Conservation (phyloP, 2,888 invertebrate species). For the Adela reaumurella region DNA sequence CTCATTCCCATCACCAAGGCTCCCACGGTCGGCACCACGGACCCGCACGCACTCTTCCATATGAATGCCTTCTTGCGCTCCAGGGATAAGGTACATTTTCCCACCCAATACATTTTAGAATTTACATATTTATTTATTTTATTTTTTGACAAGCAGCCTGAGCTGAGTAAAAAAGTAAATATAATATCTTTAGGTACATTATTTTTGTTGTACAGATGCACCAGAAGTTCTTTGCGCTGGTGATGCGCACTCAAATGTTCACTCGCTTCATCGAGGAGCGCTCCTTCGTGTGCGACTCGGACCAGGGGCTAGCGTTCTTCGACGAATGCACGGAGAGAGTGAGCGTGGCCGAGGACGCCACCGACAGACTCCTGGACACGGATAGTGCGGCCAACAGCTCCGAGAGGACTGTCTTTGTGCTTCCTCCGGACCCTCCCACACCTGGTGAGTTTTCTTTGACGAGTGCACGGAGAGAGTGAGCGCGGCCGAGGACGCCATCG, state of each 20-base stretch:
- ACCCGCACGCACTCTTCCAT: constrained; percentile 93
- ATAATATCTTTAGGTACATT: too few relatives aligned
- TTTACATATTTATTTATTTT: neutral
- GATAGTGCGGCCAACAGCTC: constrained; percentile 73
- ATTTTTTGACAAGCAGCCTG: too few relatives aligned
- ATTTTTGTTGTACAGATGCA: constrained; percentile 47
- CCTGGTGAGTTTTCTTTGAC: constrained; percentile 54
- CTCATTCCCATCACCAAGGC: constrained; percentile 91
- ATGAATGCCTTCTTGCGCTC: constrained; percentile 85
- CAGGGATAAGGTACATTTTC: constrained; percentile 67
- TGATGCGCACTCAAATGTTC: constrained; percentile 96
- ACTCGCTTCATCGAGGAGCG: constrained; percentile 98
- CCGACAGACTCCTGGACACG: constrained; percentile 70
- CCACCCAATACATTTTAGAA: too few relatives aligned
- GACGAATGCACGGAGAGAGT: constrained; percentile 93
- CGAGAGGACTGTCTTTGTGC: constrained; percentile 91
- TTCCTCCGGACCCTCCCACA: constrained; percentile 79
- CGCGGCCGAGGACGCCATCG: constrained; percentile 23
- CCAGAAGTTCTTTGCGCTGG: constrained; percentile 82
- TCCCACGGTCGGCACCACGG: constrained; percentile 91
- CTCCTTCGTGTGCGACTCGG: constrained; percentile 97
- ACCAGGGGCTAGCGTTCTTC: constrained; percentile 92
- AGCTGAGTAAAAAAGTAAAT: too few relatives aligned
- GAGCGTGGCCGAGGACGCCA: constrained; percentile 25
- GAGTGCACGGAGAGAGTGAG: constrained; percentile 86